A percentile compares a stretch with the other conserved stretches of the same genome.
phyloP scores from a whole-genome alignment of 2,888 invertebrate genomes.

The Lingula anatina region DNA sequence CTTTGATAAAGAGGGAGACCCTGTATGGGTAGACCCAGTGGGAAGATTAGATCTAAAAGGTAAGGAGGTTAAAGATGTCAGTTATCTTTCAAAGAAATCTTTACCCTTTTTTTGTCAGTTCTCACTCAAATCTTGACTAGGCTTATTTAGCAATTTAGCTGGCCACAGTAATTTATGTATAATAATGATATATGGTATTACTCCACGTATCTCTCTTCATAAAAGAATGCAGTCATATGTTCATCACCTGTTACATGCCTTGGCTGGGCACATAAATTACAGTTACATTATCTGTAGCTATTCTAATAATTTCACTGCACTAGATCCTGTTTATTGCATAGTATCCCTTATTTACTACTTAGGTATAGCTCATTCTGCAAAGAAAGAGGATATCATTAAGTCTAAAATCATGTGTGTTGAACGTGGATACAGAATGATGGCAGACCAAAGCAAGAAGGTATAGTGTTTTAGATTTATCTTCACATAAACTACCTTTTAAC shows the following conservation, averaged over 20 bases:
- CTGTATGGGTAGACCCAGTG: conserved; percentile 76
- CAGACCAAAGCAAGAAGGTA: conserved; percentile 2
- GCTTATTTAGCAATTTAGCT: no score
- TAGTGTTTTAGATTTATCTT: no score
- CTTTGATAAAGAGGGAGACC: conserved; percentile 74
- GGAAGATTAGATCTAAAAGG: conserved; percentile 68
- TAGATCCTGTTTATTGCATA: no score
- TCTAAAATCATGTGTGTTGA: conserved; percentile 65
- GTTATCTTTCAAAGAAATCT: no score
- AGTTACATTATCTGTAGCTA: background rate
- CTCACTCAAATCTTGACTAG: no score
- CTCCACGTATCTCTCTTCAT: no score
- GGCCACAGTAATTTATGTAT: no score
- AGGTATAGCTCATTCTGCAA: conserved; percentile 71
- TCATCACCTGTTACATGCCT: background rate
- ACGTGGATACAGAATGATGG: conserved; percentile 18
- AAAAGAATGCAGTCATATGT: no score
- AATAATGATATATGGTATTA: no score
- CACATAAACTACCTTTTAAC: background rate
- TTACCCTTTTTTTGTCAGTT: no score
- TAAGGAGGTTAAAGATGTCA: no score
- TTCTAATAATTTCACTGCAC: no score
- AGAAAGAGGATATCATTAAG: conserved; percentile 69
- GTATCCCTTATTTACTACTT: background rate
- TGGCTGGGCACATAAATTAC: background rate